phyloP scores from a whole-genome alignment of 2,797 vertebrate genomes.

The Erethizon dorsatum region DNA sequence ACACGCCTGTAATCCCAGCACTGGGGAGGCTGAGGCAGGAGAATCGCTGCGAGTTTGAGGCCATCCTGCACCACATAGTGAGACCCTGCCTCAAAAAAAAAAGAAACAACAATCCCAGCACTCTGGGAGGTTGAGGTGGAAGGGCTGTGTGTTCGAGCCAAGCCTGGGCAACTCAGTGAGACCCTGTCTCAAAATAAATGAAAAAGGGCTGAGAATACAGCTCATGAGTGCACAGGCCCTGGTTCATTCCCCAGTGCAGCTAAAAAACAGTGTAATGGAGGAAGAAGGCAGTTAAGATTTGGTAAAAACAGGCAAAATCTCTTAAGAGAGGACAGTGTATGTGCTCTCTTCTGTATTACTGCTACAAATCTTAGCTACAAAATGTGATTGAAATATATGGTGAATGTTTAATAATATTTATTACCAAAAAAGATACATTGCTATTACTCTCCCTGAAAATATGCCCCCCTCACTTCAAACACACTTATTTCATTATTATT shows the following conservation, averaged over 20 bases:
- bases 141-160: neutral
- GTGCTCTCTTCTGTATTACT: neutral
- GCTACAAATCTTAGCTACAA: neutral
- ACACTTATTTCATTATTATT: neutral
- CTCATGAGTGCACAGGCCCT: neutral
- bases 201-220: neutral
- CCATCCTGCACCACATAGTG: neutral
- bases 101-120: neutral
- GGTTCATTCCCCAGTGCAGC: neutral
- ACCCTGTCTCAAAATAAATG: neutral
- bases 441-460: neutral
- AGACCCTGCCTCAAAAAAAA: neutral
- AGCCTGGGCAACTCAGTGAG: neutral
- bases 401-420: neutral
- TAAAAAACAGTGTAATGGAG: neutral
- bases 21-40: neutral
- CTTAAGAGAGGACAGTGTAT: neutral
- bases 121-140: neutral
- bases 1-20: neutral
- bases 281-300: neutral
- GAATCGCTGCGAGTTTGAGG: neutral
- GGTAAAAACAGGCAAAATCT: conserved; percentile 30
- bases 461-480: neutral
- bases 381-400: neutral
- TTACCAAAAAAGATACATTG: neutral